Conservation (phyloP, 1,140 invertebrate species). For the Eumeta japonica region DNA sequence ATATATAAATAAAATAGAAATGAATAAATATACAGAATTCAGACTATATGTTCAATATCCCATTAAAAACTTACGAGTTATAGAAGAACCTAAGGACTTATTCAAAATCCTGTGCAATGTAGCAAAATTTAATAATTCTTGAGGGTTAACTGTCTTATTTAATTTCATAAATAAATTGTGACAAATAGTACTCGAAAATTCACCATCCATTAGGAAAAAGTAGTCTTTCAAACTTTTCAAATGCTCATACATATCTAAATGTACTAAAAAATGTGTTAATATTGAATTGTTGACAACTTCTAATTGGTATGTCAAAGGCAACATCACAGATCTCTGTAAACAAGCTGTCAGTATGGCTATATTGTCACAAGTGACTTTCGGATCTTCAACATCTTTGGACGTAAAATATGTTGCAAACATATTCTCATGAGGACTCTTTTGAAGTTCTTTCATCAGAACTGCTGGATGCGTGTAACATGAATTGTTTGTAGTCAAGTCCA, state of each 20-base stretch:
- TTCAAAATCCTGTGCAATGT: conserved; percentile 67
- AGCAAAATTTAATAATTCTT: conserved; percentile 67
- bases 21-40: background rate
- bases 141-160: conserved; percentile 61
- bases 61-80: conserved; percentile 38
- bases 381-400: conserved; percentile 24
- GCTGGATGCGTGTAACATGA: conserved; percentile 44
- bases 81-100: conserved; percentile 60
- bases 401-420: conserved; percentile 36
- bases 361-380: conserved; percentile 38
- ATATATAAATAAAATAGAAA: too few relatives aligned
- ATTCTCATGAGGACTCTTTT: conserved; percentile 42
- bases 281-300: conserved; percentile 70
- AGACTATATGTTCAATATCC: background rate
- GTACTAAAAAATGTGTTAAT: conserved; percentile 67
- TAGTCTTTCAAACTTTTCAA: conserved; percentile 70
- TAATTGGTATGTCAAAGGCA: conserved; percentile 67
- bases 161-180: conserved; percentile 65
- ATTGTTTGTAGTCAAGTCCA: conserved; percentile 19
- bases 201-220: conserved; percentile 74
- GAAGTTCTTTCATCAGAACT: conserved; percentile 39
- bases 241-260: conserved; percentile 67
- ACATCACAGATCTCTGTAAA: conserved; percentile 65
- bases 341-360: conserved; percentile 62
- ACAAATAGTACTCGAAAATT: conserved; percentile 70